Evolutionary conservation across 2,113 vertebrate species (phyloP).

Genomic region (Plecturocebus donacophilus): DNA sequence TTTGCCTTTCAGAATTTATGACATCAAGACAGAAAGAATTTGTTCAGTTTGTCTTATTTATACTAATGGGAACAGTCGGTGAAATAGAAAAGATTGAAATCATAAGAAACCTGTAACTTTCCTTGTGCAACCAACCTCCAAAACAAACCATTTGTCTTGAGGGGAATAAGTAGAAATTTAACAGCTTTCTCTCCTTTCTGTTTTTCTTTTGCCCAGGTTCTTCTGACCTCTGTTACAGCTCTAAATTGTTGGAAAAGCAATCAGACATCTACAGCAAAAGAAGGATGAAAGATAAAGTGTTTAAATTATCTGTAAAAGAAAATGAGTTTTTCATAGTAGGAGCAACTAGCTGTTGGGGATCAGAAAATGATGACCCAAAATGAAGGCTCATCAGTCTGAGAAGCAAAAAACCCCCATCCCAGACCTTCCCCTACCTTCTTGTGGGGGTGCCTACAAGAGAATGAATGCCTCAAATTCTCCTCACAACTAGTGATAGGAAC

Average conservation of each 20-base stretch:
- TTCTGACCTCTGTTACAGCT: neutral
- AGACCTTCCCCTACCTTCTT: neutral
- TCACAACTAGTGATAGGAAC: neutral
- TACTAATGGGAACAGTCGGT: neutral
- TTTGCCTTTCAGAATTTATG: neutral
- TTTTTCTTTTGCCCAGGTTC: neutral
- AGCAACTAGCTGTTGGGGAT: neutral
- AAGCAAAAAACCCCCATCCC: neutral
- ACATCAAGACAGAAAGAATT: neutral
- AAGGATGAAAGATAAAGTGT: neutral
- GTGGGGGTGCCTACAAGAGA: too few species aligned
- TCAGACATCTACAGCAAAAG: neutral
- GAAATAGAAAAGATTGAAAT: neutral
- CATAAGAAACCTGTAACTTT: neutral
- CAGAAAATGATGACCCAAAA: neutral
- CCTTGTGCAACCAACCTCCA: neutral
- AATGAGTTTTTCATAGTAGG: neutral
- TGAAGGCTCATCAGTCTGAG: neutral
- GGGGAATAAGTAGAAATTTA: neutral
- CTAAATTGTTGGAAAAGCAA: neutral
- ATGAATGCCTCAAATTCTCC: too few species aligned
- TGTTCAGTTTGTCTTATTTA: neutral
- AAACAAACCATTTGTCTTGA: neutral
- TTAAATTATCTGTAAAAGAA: neutral
- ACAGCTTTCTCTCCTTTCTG: neutral